These are phyloP conservation scores for Theretra japonica DNA, from an alignment of 2,888 invertebrate genomes.

Conservation along the genomic window DNA sequence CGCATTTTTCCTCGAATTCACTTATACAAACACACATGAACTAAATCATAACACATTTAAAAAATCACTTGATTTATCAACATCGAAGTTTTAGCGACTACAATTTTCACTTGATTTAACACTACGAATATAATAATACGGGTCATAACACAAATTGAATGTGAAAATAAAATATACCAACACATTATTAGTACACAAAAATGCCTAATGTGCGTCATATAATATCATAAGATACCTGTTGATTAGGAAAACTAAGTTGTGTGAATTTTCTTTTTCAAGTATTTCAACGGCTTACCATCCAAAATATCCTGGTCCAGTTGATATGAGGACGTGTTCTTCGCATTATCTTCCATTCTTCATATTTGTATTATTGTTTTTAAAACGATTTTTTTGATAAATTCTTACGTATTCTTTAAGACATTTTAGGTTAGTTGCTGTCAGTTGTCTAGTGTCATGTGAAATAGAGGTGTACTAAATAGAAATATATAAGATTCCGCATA, in stretches of 20 bases:
- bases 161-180: slow-evolving; percentile 9
- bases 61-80: neutral
- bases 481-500: too few species aligned
- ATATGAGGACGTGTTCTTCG: slow-evolving; percentile 75
- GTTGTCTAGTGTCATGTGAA: slow-evolving; percentile 27
- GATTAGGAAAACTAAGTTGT: slow-evolving; percentile 36
- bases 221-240: slow-evolving; percentile 49
- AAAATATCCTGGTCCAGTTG: slow-evolving; percentile 80
- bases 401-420: slow-evolving; percentile 55
- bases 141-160: neutral
- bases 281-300: slow-evolving; percentile 64
- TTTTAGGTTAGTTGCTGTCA: slow-evolving; percentile 55
- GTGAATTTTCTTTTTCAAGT: slow-evolving; percentile 24
- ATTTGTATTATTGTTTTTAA: slow-evolving; percentile 66
- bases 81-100: neutral
- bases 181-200: slow-evolving; percentile 30
- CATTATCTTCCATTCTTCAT: slow-evolving; percentile 84
- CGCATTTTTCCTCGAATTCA: too few species aligned
- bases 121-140: neutral
- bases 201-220: slow-evolving; percentile 43
- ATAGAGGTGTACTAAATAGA: neutral
- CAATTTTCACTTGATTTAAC: neutral
- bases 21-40: neutral
- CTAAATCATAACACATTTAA: neutral
- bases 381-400: slow-evolving; percentile 37